Percentiles rank a stretch among this genome's conserved stretches.
These are phyloP conservation scores for Mythimna ferrago DNA, from an alignment of 2,888 invertebrate genomes.

Conservation along the genomic window DNA sequence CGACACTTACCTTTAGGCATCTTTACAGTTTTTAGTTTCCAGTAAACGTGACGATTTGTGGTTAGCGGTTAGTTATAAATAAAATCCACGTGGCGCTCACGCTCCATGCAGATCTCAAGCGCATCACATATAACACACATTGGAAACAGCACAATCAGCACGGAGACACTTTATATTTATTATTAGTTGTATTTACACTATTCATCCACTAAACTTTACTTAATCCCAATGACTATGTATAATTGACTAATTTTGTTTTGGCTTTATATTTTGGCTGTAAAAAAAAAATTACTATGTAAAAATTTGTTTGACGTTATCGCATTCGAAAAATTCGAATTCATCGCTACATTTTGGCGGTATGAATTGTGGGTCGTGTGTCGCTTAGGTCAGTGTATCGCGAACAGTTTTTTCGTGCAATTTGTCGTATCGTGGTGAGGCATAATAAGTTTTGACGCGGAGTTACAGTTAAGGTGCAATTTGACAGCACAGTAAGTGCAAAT, in stretches of 20 bases:
- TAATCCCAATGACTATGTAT: constrained; percentile 67
- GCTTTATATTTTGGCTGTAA: constrained; percentile 78
- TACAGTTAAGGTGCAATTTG: constrained; percentile 86
- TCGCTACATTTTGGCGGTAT: constrained; percentile 3
- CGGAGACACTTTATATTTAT: constrained; percentile 56
- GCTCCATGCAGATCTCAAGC: constrained; percentile 76
- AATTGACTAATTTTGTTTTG: constrained; percentile 74
- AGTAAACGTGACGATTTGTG: constrained; percentile 70
- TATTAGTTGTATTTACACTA: constrained; percentile 62
- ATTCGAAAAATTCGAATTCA: background rate
- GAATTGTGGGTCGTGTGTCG: constrained; percentile 9
- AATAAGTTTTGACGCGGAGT: constrained; percentile 58
- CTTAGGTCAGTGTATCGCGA: constrained; percentile 1
- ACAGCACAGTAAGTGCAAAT: constrained; percentile 84
- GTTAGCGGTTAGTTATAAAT: constrained; percentile 76
- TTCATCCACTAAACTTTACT: constrained; percentile 64
- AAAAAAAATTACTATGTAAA: constrained; percentile 13
- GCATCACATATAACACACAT: constrained; percentile 78
- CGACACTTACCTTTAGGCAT: constrained; percentile 84
- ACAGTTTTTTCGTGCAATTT: constrained; percentile 37
- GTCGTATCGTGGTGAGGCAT: constrained; percentile 17
- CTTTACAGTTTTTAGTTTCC: constrained; percentile 71
- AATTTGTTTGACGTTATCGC: constrained; percentile 58
- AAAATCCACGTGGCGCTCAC: constrained; percentile 70
- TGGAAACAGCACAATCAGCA: constrained; percentile 63